These are phyloP conservation scores for Neotoxoptera formosana DNA, from an alignment of 1,140 invertebrate species.

Conservation along the genomic window DNA sequence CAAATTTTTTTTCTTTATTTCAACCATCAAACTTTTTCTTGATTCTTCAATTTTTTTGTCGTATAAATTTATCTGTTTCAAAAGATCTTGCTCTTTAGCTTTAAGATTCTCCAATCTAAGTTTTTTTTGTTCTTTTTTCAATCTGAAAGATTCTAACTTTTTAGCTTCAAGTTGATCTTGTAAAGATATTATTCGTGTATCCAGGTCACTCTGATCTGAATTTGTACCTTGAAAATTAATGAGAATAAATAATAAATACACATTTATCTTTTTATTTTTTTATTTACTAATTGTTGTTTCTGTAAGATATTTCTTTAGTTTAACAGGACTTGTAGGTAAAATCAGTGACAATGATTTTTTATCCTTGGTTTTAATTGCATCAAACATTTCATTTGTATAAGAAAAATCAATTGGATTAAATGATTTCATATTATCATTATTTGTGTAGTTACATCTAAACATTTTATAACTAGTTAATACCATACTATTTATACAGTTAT, in stretches of 20 bases:
- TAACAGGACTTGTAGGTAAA: not conserved
- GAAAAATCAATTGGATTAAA: not conserved
- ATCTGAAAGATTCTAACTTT: conserved; percentile 65
- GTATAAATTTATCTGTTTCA: conserved; percentile 65
- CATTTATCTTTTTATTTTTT: not conserved
- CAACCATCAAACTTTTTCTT: conserved; percentile 30
- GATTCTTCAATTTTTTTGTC: conserved; percentile 53
- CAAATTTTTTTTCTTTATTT: conserved; percentile 33
- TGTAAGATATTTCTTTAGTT: not conserved
- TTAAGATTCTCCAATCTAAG: conserved; percentile 65
- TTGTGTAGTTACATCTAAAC: not conserved
- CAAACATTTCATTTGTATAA: not conserved
- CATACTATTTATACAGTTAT: not conserved
- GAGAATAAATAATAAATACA: not conserved
- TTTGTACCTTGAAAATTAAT: conserved; percentile 42
- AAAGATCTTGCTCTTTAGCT: conserved; percentile 66
- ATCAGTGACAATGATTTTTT: not conserved
- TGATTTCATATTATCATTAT: not conserved
- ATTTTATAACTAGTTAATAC: not conserved
- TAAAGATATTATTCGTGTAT: conserved; percentile 65
- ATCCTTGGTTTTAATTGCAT: not conserved
- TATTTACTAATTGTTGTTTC: conserved; percentile 47
- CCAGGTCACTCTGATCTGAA: conserved; percentile 67
- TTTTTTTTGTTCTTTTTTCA: conserved; percentile 65
- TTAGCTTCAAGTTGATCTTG: conserved; percentile 65